phyloP scores from a whole-genome alignment of 2,888 invertebrate species.

The Heteromurus nitidus region DNA sequence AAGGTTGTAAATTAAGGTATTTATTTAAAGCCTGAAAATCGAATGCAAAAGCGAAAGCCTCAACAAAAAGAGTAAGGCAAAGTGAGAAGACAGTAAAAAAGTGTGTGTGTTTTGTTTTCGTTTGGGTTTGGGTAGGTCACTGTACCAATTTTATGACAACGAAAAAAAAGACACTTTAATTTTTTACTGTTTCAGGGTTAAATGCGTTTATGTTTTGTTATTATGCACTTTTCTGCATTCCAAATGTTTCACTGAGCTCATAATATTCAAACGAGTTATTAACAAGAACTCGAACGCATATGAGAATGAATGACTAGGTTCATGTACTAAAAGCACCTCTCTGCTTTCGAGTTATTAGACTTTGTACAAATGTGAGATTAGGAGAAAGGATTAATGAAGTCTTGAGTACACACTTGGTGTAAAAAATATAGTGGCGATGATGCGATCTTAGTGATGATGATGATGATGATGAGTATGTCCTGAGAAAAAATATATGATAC shows the following conservation, averaged over 20 bases:
- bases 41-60: neutral
- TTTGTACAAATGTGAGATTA: conserved; percentile 3
- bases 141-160: conserved; percentile 42
- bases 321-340: neutral
- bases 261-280: too few relatives aligned
- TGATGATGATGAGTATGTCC: conserved; percentile 34
- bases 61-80: neutral
- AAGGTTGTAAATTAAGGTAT: conserved; percentile 46
- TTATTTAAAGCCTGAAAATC: conserved; percentile 32
- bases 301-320: neutral
- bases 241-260: too few relatives aligned
- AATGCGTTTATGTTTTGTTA: conserved; percentile 9
- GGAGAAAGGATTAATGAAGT: conserved; percentile 13
- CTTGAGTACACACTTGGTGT: conserved; percentile 26
- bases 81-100: neutral
- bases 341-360: too few relatives aligned
- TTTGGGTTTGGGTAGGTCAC: conserved; percentile 63
- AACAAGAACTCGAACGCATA: too few relatives aligned
- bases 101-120: conserved; percentile 55
- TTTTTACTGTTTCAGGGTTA: conserved; percentile 56
- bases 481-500: conserved; percentile 44
- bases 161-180: conserved; percentile 46
- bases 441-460: neutral
- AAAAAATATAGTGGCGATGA: neutral
- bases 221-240: neutral